Base-by-base conservation (phyloP, 1,140 invertebrate species). In the Cherax quadricarinatus region DNA sequence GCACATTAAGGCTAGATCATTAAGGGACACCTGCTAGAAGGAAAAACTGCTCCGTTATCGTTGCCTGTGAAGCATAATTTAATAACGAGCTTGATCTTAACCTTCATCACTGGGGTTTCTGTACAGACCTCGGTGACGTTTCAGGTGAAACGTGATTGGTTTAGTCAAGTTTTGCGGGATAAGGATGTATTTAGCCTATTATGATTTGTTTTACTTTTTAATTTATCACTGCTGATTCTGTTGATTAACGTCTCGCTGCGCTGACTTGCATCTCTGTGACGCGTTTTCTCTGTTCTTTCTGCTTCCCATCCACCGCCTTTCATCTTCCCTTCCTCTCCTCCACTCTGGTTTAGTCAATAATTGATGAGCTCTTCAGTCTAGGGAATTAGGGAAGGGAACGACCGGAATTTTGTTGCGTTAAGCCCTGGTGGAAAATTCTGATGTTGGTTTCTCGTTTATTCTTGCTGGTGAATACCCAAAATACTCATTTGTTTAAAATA, bases 321-420 rank as follows among this genome's bases (percentile, higher is more conserved):
- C 79, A 51, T 53, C 79, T 51, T 53, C 48, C 51, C 79, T 53
- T 81, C 48, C 78, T 79, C 51, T 6, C 79, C 21, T 81, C 79
- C 79, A 21, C 79, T 81, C 51, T 9, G 12, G 41, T 10, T 53
- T 81, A 14, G 70, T 75, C 70, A 75, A 75, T 75, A 75, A 75
- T 75, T 75, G 70, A 75, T 75, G 70, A 75, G 70, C 70, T 24
- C 70, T 75, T 75, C 70, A 75, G 70, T 5, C n/a, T 21, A 7
- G 70, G 70, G 70, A 75, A 75, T 75, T 75, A 75, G n/a, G 70
- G 70, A 30, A 75, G 24, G 70, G 70, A 75, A 30, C 70, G 21
- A n/a, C 70, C n/a, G n/a, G 70, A 75, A 75, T 75, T 57, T 75
- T 75, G 70, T 75, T 75, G 70, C n/a, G n/a, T 30, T 75, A 30